phyloP scores from a whole-genome alignment of 2,888 invertebrate genomes.

The Aspidiotus rigidus region DNA sequence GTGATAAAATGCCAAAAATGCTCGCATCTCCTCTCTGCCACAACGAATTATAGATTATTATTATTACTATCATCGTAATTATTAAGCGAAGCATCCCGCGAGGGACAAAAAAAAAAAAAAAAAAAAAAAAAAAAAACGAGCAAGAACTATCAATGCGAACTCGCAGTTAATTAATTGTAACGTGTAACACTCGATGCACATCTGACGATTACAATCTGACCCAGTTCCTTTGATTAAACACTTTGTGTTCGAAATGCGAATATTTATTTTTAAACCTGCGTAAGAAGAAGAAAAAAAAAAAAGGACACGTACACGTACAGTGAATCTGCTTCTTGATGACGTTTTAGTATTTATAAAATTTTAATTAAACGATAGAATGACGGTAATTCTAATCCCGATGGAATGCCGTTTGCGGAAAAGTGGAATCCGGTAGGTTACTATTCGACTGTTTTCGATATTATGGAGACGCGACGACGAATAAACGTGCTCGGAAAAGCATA shows the following conservation, averaged over 20 bases:
- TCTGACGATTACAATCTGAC: constrained; percentile 4
- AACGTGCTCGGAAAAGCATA: constrained; percentile 2
- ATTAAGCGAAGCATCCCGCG: too few relatives aligned
- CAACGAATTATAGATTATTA: neutral
- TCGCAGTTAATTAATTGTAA: neutral
- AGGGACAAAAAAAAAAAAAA: neutral
- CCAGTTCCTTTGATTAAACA: neutral
- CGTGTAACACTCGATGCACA: neutral
- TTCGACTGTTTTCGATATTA: constrained; percentile 1
- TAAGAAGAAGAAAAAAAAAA: neutral
- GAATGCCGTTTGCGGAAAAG: constrained; percentile 3
- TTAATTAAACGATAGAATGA: constrained; percentile 2
- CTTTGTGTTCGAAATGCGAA: neutral
- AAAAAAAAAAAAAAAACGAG: neutral
- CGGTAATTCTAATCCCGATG: neutral
- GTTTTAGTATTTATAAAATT: neutral
- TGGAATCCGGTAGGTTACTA: neutral
- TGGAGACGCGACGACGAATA: neutral
- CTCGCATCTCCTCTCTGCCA: neutral
- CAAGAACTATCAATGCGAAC: neutral
- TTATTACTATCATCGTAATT: too few relatives aligned
- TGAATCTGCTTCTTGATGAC: neutral
- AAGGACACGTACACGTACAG: neutral
- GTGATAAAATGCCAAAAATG: constrained; percentile 1
- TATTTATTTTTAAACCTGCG: constrained; percentile 2